Percentiles rank a stretch among this genome's conserved stretches.
phyloP scores from a whole-genome alignment of 2,888 invertebrate genomes.

The Clepsis dumicolana region DNA sequence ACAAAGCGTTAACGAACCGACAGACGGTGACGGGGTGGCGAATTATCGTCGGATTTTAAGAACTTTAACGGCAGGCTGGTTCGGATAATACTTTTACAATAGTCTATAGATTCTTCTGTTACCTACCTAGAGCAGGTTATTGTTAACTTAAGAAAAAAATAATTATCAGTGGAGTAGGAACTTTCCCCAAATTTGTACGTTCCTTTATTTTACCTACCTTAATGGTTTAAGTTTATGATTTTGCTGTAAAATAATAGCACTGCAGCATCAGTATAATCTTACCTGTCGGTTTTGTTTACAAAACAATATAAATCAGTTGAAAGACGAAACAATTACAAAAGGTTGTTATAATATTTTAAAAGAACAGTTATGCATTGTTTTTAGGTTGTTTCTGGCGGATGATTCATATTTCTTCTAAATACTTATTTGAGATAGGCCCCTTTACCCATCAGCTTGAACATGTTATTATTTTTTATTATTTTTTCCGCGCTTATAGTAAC shows the following conservation, averaged over 20 bases:
- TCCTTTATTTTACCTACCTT: not conserved
- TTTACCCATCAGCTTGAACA: too few species aligned
- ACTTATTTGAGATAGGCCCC: too few species aligned
- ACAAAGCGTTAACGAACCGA: constrained; percentile 53
- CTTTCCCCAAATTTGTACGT: too few species aligned
- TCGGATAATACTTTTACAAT: too few species aligned
- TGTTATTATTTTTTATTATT: not conserved
- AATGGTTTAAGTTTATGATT: not conserved
- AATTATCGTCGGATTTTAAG: not conserved
- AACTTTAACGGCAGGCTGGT: not conserved
- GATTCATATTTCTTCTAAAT: not conserved
- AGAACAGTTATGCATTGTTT: not conserved
- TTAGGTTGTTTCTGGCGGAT: not conserved
- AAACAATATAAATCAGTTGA: not conserved
- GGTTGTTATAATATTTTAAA: not conserved
- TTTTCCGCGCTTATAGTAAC: not conserved
- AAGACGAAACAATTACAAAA: not conserved
- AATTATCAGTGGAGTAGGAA: too few species aligned
- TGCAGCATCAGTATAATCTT: not conserved
- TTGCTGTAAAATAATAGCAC: not conserved
- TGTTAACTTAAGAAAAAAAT: too few species aligned
- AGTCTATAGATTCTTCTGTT: too few species aligned
- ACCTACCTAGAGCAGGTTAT: too few species aligned
- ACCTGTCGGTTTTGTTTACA: constrained; percentile 1
- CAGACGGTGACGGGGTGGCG: not conserved